A percentile compares a stretch with the other conserved stretches of the same genome.
These are phyloP conservation scores for Thumatha senex DNA, from an alignment of 2,888 invertebrate genomes.

Conservation along the genomic window DNA sequence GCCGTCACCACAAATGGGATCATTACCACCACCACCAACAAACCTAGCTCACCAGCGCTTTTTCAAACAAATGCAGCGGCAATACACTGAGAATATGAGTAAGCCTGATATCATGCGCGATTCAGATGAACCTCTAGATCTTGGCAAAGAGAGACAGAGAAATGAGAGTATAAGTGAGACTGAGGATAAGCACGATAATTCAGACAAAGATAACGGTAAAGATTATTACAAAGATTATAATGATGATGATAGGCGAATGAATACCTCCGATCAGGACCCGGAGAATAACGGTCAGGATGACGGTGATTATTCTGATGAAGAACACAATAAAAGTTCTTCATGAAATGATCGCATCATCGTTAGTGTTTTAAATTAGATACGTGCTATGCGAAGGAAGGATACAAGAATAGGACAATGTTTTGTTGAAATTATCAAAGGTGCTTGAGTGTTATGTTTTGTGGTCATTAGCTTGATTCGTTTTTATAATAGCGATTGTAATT, in stretches of 20 bases:
- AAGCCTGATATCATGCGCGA: conserved; percentile 83
- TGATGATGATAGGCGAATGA: conserved; percentile 58
- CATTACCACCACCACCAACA: conserved; percentile 81
- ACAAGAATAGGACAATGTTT: conserved; percentile 61
- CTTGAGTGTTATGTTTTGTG: conserved; percentile 79
- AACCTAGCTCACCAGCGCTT: conserved; percentile 84
- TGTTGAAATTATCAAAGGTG: conserved; percentile 75
- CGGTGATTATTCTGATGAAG: conserved; percentile 78
- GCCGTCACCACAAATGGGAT: conserved; percentile 80
- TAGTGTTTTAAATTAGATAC: conserved; percentile 48
- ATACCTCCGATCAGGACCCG: conserved; percentile 55
- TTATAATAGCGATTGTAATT: conserved; percentile 67
- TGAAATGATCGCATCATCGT: conserved; percentile 56
- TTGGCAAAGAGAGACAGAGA: conserved; percentile 79
- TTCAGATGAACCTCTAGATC: conserved; percentile 79
- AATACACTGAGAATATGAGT: conserved; percentile 81
- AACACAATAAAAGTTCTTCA: conserved; percentile 68
- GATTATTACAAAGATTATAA: conserved; percentile 66
- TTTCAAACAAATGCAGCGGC: conserved; percentile 85
- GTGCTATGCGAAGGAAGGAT: conserved; percentile 32
- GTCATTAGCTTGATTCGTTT: conserved; percentile 70
- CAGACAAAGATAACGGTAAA: conserved; percentile 72
- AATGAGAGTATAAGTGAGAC: conserved; percentile 65
- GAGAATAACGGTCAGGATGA: conserved; percentile 69
- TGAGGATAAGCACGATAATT: conserved; percentile 80